Evolutionary conservation across 35 echinoderm and acorn worm genomes (phyloP), one percentile per base, ranked within the genome.

Genomic region (Stichopus chloronotus): DNA sequence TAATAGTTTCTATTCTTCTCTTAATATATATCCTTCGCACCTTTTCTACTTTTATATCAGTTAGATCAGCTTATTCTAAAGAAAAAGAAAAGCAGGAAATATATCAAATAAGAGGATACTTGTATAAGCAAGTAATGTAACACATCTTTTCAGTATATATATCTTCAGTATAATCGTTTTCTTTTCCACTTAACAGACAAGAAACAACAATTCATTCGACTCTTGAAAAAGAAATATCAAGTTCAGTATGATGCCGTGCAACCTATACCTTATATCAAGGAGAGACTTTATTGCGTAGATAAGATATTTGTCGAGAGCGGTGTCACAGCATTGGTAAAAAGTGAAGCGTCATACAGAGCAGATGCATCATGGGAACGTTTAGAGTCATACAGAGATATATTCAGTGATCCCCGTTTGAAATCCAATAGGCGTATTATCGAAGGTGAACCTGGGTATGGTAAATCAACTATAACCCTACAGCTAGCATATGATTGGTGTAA

Each of bases 201-300:
- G 69, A 74, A 74, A 74, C 17, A 74, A 74, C 19, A 20, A 74
- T 20, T 74, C 17, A 74, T 74, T 20, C 19, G 7, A 74, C 17
- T 20, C n/a, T n/a, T 74, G 69, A 74, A 74, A 16, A 20, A 74
- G 69, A 74, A 3, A 74, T 74, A 74, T 74, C 0, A 74, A 74
- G 7, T 74, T 7, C 69, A 74, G 4, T 74, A 74, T 74, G 19
- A 74, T 20, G 69, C 14, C 7, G 17, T 74, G 22, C 13, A 74
- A 74, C 69, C 69, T 74, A 74, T 74, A 20, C 69, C 69, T 74
- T 74, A 74, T n/a, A 74, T 74, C 0, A 4, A 74, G 22, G 69
- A 74, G 22, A 74, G 69, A n/a, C 69, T 74, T 20, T 74, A 74
- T 74, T 74, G 69, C 22, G 69, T 74, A n/a, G 69, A 74, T 74